phyloP scores from a whole-genome alignment of 2,113 vertebrate genomes.

The Pavo muticus region DNA sequence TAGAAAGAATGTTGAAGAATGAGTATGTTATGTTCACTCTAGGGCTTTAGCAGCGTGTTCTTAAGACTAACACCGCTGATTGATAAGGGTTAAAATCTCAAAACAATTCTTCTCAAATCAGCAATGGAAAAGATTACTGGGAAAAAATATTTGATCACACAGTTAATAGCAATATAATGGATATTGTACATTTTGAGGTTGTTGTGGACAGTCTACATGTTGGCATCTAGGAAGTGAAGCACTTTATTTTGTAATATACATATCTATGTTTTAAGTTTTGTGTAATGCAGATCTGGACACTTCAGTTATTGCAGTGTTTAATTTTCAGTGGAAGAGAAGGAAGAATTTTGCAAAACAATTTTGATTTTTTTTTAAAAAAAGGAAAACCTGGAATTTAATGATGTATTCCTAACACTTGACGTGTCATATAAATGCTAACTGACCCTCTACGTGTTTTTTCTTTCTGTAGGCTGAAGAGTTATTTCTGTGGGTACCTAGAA shows the following conservation, averaged over 20 bases:
- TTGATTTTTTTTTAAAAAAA: not conserved
- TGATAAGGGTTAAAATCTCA: not conserved
- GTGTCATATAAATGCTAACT: not conserved
- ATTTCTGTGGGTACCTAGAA: constrained; percentile 97
- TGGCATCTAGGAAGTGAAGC: not conserved
- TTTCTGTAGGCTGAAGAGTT: constrained; percentile 91
- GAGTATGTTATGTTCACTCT: not conserved
- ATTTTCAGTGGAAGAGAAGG: not conserved
- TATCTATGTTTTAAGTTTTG: not conserved
- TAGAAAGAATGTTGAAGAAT: not conserved
- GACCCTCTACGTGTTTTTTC: not conserved
- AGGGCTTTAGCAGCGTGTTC: not conserved
- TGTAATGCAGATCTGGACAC: not conserved
- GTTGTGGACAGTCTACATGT: not conserved
- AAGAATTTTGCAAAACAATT: not conserved
- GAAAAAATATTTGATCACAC: not conserved
- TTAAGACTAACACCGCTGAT: not conserved
- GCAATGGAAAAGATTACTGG: not conserved
- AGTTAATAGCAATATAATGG: not conserved
- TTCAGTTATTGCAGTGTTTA: not conserved
- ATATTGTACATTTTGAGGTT: not conserved
- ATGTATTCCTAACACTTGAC: not conserved
- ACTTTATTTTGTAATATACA: not conserved
- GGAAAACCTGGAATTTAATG: not conserved
- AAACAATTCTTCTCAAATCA: not conserved